A percentile compares a stretch with the other conserved stretches of the same genome.
These are phyloP conservation scores for Pangasianodon gigas DNA, from an alignment of 2,113 vertebrate species.

Conservation along the genomic window DNA sequence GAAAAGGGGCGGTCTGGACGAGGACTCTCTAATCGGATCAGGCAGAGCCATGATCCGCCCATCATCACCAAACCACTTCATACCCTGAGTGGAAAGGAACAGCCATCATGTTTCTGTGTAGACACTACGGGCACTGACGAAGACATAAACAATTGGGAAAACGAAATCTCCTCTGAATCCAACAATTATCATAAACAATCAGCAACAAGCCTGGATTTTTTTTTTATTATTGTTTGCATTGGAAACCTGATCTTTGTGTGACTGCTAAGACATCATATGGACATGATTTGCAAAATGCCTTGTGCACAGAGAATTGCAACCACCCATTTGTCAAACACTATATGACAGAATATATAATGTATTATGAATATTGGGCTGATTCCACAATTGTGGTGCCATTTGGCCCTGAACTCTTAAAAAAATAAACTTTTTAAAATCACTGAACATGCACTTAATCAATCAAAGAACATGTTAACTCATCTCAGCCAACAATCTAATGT, in stretches of 20 bases:
- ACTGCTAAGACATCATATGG: not conserved
- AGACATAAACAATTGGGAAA: not conserved
- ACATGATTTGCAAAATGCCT: not conserved
- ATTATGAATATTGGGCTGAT: not conserved
- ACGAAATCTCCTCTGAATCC: not conserved
- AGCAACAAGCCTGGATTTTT: not conserved
- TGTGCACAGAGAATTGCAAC: not conserved
- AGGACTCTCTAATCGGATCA: slow-evolving; percentile 86
- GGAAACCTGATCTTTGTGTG: not conserved
- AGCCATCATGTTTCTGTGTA: not conserved
- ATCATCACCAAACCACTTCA: slow-evolving; percentile 93
- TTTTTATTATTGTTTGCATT: not conserved
- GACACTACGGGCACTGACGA: too few relatives aligned
- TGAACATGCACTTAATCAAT: not conserved
- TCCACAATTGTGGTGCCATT: not conserved
- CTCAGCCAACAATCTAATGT: not conserved
- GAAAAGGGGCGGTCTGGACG: slow-evolving; percentile 79
- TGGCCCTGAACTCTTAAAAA: not conserved
- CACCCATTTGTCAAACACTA: not conserved
- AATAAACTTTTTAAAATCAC: not conserved
- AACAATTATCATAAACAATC: not conserved
- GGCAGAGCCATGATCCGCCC: slow-evolving; percentile 87
- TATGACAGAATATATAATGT: not conserved
- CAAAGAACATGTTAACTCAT: not conserved
- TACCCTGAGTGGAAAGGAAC: slow-evolving; percentile 71